phyloP scores from a whole-genome alignment of 2,113 vertebrate species.

The Apaloderma vittatum region DNA sequence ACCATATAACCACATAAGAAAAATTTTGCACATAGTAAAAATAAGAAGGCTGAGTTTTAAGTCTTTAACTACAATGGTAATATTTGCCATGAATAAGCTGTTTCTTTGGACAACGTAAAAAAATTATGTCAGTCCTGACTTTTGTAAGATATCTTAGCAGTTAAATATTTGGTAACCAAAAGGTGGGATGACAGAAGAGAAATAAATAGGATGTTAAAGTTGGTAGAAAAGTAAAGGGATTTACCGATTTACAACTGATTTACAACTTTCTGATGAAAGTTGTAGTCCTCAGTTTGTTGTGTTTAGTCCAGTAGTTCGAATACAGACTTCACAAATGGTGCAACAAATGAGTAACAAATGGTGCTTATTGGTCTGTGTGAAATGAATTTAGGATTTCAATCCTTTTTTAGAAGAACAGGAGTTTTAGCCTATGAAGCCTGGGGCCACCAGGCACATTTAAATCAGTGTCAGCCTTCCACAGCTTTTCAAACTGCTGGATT shows the following conservation, averaged over 20 bases:
- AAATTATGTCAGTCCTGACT: background rate
- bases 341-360: background rate
- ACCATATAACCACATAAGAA: background rate
- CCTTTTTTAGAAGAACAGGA: background rate
- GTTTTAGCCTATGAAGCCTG: background rate
- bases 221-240: background rate
- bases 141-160: background rate
- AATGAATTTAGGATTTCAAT: background rate
- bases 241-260: no score
- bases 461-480: background rate
- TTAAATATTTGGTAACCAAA: background rate
- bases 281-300: background rate
- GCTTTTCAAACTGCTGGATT: background rate
- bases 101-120: background rate
- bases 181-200: background rate
- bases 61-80: background rate
- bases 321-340: background rate
- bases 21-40: background rate
- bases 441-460: accelerated
- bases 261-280: background rate
- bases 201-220: background rate
- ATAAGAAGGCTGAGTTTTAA: background rate
- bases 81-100: background rate
- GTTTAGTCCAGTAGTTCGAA: background rate
- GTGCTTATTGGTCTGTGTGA: background rate